Conservation (phyloP, 30 jellyfish, hydroid and myxozoan species). For the Mastigias papua region DNA sequence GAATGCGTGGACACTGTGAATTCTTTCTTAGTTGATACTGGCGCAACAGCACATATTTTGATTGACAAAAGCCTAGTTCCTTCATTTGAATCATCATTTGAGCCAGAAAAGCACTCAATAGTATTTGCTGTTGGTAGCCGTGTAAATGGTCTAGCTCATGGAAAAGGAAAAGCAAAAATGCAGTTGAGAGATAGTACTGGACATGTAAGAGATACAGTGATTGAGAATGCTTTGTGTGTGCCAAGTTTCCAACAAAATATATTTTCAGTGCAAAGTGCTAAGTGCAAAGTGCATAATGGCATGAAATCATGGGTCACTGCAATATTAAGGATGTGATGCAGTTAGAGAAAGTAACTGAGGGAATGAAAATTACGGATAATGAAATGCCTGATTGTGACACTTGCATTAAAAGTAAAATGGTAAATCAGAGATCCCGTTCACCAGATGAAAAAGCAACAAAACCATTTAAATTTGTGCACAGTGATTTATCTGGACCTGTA, state of each 20-base stretch:
- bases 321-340: conserved; percentile 44
- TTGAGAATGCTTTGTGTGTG: conserved; percentile 31
- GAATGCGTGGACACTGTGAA: neutral
- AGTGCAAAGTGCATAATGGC: conserved; percentile 46
- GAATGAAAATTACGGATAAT: conserved; percentile 38
- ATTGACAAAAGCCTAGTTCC: conserved; percentile 10
- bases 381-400: conserved; percentile 49
- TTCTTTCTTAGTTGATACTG: conserved; percentile 58
- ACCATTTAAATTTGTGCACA: conserved; percentile 27
- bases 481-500: conserved; percentile 35
- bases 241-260: conserved; percentile 7
- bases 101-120: conserved; percentile 40
- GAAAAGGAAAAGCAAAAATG: conserved; percentile 37
- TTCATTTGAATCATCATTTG: conserved; percentile 1
- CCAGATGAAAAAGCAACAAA: conserved; percentile 37
- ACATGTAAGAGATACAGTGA: neutral
- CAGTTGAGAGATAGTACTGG: conserved; percentile 15
- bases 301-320: conserved; percentile 59
- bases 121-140: conserved; percentile 66
- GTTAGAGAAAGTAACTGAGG: conserved; percentile 44
- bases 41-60: conserved; percentile 49
- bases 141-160: conserved; percentile 38
- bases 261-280: conserved; percentile 1
- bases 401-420: neutral
- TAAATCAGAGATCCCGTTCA: neutral